These are phyloP conservation scores for Callipepla californica DNA, from an alignment of 2,113 vertebrate species.

Conservation along the genomic window DNA sequence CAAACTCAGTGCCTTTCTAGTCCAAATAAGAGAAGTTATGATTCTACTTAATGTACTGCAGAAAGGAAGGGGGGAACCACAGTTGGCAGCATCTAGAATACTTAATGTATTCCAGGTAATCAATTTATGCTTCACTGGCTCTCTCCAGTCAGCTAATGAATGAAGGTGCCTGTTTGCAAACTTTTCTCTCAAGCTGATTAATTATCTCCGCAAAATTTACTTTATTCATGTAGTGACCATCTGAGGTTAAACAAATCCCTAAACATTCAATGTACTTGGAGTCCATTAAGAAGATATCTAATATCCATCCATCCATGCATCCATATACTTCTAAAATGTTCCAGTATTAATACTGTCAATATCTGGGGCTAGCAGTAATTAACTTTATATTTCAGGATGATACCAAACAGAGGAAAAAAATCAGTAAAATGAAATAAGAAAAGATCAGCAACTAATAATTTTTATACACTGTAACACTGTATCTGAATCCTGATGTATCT, in stretches of 20 bases:
- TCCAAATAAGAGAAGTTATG: constrained; percentile 46
- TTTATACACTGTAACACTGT: not conserved
- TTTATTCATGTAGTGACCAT: constrained; percentile 53
- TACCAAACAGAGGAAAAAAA: not conserved
- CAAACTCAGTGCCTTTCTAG: constrained; percentile 11
- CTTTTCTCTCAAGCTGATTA: constrained; percentile 59
- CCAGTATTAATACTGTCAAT: not conserved
- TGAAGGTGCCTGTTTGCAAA: constrained; percentile 41
- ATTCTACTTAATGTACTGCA: constrained; percentile 44
- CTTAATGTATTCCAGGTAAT: constrained; percentile 66
- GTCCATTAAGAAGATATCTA: constrained; percentile 26
- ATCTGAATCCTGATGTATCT: not conserved
- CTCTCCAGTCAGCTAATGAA: constrained; percentile 51
- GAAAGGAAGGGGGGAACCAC: constrained; percentile 30
- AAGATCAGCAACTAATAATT: not conserved
- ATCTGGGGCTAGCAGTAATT: not conserved
- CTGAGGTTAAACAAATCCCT: constrained; percentile 57
- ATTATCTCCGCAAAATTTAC: constrained; percentile 64
- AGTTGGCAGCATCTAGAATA: constrained; percentile 49
- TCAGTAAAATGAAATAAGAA: not conserved
- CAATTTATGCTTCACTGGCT: constrained; percentile 62
- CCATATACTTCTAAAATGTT: not conserved
- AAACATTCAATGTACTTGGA: constrained; percentile 39
- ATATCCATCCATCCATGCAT: not conserved
- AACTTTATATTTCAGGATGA: not conserved